Evolutionary conservation across 1,140 invertebrate species (phyloP), one percentile per base, ranked within the genome.

Genomic region (Drosophila ercepeae): DNA sequence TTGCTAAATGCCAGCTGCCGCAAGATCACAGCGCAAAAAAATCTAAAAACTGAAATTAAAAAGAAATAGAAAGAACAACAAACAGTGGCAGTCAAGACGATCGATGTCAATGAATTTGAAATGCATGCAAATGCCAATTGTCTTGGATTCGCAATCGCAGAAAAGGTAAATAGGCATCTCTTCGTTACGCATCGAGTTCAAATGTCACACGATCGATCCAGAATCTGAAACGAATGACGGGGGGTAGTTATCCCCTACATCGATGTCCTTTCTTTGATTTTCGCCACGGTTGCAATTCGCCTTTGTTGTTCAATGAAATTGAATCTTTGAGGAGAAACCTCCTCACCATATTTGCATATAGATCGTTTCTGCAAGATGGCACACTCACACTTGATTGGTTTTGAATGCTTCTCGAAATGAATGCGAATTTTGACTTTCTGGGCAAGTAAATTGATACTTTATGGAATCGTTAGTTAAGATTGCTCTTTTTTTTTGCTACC

Each of bases 51-150:
- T 32, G 9, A 86, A 88, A 88, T 86, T 81, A 74, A 76, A 86
- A 88, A 86, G 77, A 86, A 88, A 88, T 88, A 77, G 74, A 77
- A 88, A 86, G 81, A 86, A 88, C 81, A 86, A 86, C 81, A 86
- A 88, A 86, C 76, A 39, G 29, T 3, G 79, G 76, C 68, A 79
- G 75, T 57, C 76, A 69, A 59, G 57, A 71, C 71, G 57, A 81
- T 75, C 67, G 57, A 86, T 75, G 76, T 86, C 81, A 86, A 86
- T 81, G 81, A 81, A 63, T 86, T 73, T 70, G 73, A 86, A 60
- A 81, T 63, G 81, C 82, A 86, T 88, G 81, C 81, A 86, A 86
- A 86, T 84, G 52, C 42, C 44, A 50, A 86, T 75, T 75, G 71
- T 75, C 64, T 45, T 59, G 25, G 18, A 44, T 50, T 48, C 29